Evolutionary conservation across 2,888 invertebrate genomes (phyloP).

Genomic region (Geophilus truncorum): DNA sequence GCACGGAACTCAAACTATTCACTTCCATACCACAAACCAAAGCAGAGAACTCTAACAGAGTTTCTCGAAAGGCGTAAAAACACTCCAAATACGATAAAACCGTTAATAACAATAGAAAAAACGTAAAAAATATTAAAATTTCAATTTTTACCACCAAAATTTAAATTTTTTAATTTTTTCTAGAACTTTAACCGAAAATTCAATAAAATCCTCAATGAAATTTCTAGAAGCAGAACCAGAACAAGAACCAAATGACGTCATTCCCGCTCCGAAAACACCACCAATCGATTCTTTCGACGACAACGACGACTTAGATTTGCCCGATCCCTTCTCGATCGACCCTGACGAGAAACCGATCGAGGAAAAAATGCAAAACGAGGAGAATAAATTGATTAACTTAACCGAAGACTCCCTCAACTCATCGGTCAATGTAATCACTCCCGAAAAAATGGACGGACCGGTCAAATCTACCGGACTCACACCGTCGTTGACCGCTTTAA

Average conservation of each 20-base stretch:
- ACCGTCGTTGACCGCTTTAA: not conserved
- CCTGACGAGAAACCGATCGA: not conserved
- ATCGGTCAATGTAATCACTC: not conserved
- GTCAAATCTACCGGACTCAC: not conserved
- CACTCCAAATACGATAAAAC: slow-evolving; percentile 30
- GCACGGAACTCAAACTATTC: slow-evolving; percentile 68
- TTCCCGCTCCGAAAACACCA: not conserved
- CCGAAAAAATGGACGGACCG: not conserved
- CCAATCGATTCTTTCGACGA: not conserved
- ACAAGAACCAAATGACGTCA: not conserved
- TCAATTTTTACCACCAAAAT: too few species aligned
- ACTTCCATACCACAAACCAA: slow-evolving; percentile 81
- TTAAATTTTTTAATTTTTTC: too few species aligned
- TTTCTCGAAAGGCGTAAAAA: slow-evolving; percentile 55
- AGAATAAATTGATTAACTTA: not conserved
- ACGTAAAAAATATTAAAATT: too few species aligned
- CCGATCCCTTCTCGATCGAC: not conserved
- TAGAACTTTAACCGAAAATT: not conserved
- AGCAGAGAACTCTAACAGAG: slow-evolving; percentile 70
- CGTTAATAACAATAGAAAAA: slow-evolving; percentile 53
- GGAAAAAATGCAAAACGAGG: not conserved
- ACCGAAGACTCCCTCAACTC: not conserved
- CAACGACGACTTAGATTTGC: not conserved
- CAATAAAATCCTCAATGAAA: too few species aligned
- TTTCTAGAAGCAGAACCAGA: too few species aligned